Evolutionary conservation across 2,113 vertebrate species (phyloP), one percentile per base, ranked within the genome.

Genomic region (Barnardius zonarius): DNA sequence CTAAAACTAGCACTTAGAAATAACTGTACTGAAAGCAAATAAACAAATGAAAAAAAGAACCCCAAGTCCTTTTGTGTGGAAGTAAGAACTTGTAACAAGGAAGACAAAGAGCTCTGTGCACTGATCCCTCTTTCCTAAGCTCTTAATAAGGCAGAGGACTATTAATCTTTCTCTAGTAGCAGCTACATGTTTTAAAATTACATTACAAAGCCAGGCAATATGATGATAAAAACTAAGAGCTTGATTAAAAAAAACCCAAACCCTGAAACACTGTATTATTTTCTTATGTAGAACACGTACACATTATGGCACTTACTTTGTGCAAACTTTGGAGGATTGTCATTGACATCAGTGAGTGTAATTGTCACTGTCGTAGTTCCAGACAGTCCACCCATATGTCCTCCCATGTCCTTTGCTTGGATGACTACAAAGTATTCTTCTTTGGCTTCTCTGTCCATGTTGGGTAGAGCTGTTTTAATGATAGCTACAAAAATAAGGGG

Each of bases 391-490:
- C 99, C 99, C 96, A 99, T 99, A 92, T 99, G 99, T 92, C 99
- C 99, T 75, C 99, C 99, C 99, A 99, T 99, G 97, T 99, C 99
- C 97, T 99, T 99, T 82, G 99, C 99, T 97, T 99, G 99, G 87
- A 99, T 99, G 88, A 99, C 99, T 23, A 99, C 99, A 89, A 99
- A 98, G 93, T 99, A 99, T 92, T 99, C 99, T 90, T 99, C 99
- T 96, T 99, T 99, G 97, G 99, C 98, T 98, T 99, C 99, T 87
- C 99, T 98, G 94, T 99, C 99, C 99, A 99, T 99, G 96, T 98
- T 99, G 49, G 99, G 98, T 95, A 99, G 98, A 84, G 99, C 99
- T 52, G 99, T 99, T 98, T 99, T 99, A 98, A 99, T 99, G 95
- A 99, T 98, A 70, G 99, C 99, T 99, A 97, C 37, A 97, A 97